Percentiles rank a stretch among this genome's conserved stretches.
These are phyloP conservation scores for Macrotrachela quadricornifera DNA, from an alignment of 1,140 invertebrate genomes.

Conservation along the genomic window DNA sequence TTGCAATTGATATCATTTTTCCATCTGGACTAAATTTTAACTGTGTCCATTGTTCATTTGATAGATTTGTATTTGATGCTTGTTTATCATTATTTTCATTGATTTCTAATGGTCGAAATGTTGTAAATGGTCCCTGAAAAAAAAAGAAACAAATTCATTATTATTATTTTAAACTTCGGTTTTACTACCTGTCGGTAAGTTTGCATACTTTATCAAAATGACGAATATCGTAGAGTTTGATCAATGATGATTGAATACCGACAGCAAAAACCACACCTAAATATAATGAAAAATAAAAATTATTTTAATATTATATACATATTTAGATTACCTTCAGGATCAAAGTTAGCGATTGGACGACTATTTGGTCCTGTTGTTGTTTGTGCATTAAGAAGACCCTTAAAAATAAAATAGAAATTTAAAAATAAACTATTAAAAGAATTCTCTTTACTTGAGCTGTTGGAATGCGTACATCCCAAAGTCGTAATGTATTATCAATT, in stretches of 20 bases:
- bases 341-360: conserved; percentile 81
- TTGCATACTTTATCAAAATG: conserved; percentile 63
- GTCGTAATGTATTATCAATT: conserved; percentile 73
- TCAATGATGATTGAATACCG: conserved; percentile 83
- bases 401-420: not conserved
- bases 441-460: not conserved
- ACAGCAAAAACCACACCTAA: conserved; percentile 82
- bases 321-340: conserved; percentile 47
- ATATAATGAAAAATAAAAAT: too few species aligned
- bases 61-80: conserved; percentile 43
- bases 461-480: conserved; percentile 85
- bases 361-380: conserved; percentile 34
- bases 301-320: too few species aligned
- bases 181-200: too few species aligned
- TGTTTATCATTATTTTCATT: not conserved
- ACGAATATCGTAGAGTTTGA: conserved; percentile 79
- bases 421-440: too few species aligned
- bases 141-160: conserved; percentile 21
- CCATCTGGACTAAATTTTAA: conserved; percentile 91
- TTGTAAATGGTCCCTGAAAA: conserved; percentile 8
- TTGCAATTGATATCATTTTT: conserved; percentile 85
- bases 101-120: not conserved
- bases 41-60: conserved; percentile 82
- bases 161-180: too few species aligned
- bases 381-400: conserved; percentile 79